Conservation (phyloP, 1,140 invertebrate genomes). For the Thereuonema tuberculata region DNA sequence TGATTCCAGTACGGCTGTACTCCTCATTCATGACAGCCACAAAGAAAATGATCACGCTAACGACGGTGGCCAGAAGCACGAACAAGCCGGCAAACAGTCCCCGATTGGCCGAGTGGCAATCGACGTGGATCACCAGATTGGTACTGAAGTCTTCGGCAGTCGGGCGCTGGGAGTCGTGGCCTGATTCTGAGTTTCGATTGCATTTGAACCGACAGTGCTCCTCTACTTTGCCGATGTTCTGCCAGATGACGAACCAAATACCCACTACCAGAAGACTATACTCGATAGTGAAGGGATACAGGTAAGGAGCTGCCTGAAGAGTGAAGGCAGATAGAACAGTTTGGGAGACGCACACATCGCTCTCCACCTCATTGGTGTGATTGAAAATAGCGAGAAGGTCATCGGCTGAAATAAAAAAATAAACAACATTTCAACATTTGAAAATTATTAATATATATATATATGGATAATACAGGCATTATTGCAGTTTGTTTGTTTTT, state of each 20-base stretch:
- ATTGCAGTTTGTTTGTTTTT: no score
- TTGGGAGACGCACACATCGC: conserved; percentile 7
- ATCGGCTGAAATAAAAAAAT: background rate
- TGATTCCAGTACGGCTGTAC: conserved; percentile 21
- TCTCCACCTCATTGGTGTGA: background rate
- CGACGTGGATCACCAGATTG: conserved; percentile 48
- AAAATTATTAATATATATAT: no score
- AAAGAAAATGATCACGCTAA: conserved; percentile 52
- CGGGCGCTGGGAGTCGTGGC: background rate
- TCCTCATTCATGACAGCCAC: conserved; percentile 42
- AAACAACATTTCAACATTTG: background rate
- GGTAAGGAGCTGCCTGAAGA: conserved; percentile 37
- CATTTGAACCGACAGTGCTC: background rate
- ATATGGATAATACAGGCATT: no score
- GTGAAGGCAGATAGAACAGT: conserved; percentile 8
- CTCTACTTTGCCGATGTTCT: conserved; percentile 46
- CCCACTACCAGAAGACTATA: conserved; percentile 58
- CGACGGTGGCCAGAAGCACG: conserved; percentile 44
- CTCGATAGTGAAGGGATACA: conserved; percentile 59
- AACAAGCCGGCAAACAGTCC: conserved; percentile 51
- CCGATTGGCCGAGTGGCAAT: conserved; percentile 55
- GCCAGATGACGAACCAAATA: conserved; percentile 54
- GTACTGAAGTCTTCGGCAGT: conserved; percentile 24
- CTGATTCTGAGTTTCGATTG: background rate
- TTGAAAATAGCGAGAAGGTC: background rate